Percentiles rank a stretch among this genome's conserved stretches.
Evolutionary conservation across 2,113 vertebrate genomes (phyloP).

Genomic region (Cochlearius cochlearius): DNA sequence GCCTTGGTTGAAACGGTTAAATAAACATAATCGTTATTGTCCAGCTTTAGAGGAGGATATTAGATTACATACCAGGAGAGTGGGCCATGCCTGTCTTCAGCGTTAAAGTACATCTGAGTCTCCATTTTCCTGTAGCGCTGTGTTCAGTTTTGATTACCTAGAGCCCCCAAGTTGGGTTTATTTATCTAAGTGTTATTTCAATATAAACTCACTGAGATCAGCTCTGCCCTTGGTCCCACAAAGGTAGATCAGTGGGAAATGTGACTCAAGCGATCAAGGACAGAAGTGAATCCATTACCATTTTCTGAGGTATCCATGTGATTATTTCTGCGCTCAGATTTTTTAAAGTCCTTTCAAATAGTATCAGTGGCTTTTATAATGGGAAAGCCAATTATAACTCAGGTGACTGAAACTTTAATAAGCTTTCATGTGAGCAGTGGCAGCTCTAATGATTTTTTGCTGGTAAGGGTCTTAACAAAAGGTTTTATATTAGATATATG

Average conservation of each 20-base stretch:
- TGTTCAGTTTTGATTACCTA: constrained; percentile 61
- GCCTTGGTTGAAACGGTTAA: constrained; percentile 71
- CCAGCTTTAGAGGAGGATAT: constrained; percentile 72
- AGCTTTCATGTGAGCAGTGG: background rate
- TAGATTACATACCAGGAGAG: constrained; percentile 70
- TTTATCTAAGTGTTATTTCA: constrained; percentile 69
- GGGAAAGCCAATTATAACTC: background rate
- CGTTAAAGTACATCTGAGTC: constrained; percentile 44
- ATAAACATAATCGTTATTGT: constrained; percentile 70
- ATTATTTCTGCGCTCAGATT: constrained; percentile 15
- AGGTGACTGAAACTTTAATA: background rate
- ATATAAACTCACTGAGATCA: constrained; percentile 47
- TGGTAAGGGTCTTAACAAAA: background rate
- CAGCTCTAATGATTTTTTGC: background rate
- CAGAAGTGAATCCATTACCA: constrained; percentile 16
- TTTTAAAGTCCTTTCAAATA: constrained; percentile 32
- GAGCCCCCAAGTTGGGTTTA: constrained; percentile 43
- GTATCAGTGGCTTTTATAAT: background rate
- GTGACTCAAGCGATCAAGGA: background rate
- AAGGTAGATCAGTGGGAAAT: constrained; percentile 24
- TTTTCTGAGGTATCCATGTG: background rate
- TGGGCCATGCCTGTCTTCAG: constrained; percentile 49
- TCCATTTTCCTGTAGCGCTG: constrained; percentile 55
- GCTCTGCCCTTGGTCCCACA: background rate
- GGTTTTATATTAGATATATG: background rate